phyloP scores from a whole-genome alignment of 2,888 invertebrate species.

The Hyalella azteca region DNA sequence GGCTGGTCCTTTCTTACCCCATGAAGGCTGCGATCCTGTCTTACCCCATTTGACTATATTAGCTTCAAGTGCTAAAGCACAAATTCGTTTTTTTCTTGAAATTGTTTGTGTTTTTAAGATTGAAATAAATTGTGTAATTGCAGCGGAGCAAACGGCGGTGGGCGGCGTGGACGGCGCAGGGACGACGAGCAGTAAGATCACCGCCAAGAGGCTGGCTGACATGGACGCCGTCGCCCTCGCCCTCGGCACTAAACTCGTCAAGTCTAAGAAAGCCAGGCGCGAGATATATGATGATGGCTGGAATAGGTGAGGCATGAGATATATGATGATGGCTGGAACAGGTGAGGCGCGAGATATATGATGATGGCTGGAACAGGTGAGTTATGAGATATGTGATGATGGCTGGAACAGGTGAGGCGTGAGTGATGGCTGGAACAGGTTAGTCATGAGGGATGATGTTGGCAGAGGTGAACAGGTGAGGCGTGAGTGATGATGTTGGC shows the following conservation, averaged over 20 bases:
- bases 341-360: too few relatives aligned
- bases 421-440: conserved; percentile 71
- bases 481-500: neutral
- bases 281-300: conserved; percentile 90
- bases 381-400: too few relatives aligned
- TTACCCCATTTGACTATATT: too few relatives aligned
- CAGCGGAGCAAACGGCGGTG: conserved; percentile 61
- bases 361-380: conserved; percentile 72
- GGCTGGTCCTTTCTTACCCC: too few relatives aligned
- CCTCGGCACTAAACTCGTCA: conserved; percentile 86
- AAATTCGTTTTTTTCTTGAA: neutral
- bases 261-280: conserved; percentile 86
- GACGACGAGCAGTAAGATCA: conserved; percentile 53
- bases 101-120: neutral
- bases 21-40: too few relatives aligned
- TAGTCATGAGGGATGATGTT: conserved; percentile 61
- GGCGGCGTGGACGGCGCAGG: neutral
- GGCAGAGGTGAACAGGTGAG: neutral
- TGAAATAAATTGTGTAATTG: conserved; percentile 61
- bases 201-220: conserved; percentile 69
- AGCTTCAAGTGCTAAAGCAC: too few relatives aligned
- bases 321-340: conserved; percentile 77
- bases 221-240: conserved; percentile 88
- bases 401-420: conserved; percentile 76
- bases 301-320: conserved; percentile 74